A percentile compares a stretch with the other conserved stretches of the same genome.
Evolutionary conservation across 2,888 invertebrate genomes (phyloP).

Genomic region (Volucella zonaria): DNA sequence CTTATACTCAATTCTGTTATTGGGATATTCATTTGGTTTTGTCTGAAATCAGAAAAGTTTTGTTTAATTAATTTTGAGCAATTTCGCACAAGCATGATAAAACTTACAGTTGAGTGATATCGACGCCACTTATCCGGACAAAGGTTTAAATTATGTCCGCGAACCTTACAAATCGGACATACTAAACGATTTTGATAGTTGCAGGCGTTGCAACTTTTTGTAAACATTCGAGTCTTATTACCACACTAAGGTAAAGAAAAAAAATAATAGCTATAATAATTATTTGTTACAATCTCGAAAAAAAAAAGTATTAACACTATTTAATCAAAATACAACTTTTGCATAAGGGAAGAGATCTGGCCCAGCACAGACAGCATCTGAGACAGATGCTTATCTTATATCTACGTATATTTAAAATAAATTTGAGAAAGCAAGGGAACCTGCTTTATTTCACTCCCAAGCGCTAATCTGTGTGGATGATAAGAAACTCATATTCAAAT

Average conservation of each 20-base stretch:
- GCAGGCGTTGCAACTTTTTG: conserved; percentile 86
- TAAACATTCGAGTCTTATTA: conserved; percentile 84
- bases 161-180: conserved; percentile 86
- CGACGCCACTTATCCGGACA: conserved; percentile 91
- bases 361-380: too few relatives aligned
- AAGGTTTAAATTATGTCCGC: conserved; percentile 85
- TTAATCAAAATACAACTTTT: not conserved
- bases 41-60: conserved; percentile 81
- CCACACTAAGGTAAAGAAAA: conserved; percentile 86
- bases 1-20: conserved; percentile 77
- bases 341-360: not conserved
- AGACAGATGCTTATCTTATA: too few relatives aligned
- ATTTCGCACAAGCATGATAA: too few relatives aligned
- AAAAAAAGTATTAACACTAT: not conserved
- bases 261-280: conserved; percentile 28
- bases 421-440: too few relatives aligned
- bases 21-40: conserved; percentile 81
- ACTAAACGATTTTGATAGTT: conserved; percentile 79
- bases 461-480: too few relatives aligned
- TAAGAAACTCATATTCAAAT: too few relatives aligned
- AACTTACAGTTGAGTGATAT: conserved; percentile 88
- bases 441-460: too few relatives aligned
- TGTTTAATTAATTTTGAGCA: not conserved
- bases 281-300: not conserved
- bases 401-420: too few relatives aligned